Evolutionary conservation across 2,113 vertebrate genomes (phyloP).

Genomic region (Caranx melampygus): DNA sequence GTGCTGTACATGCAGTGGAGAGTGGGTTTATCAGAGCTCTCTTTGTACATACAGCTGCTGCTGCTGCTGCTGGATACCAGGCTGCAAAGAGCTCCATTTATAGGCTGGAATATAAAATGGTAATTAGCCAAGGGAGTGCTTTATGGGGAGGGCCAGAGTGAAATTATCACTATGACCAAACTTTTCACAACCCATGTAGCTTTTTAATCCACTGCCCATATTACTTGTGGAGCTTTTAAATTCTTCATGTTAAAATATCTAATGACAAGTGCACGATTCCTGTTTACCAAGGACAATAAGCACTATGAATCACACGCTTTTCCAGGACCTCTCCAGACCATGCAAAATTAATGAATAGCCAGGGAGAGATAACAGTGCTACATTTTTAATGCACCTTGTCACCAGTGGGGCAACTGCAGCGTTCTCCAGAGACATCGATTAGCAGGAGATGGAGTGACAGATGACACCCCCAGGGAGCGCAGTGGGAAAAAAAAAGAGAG

Average conservation of each 20-base stretch:
- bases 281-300: constrained; percentile 48
- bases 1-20: not conserved
- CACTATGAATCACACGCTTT: constrained; percentile 8
- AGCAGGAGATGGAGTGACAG: constrained; percentile 74
- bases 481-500: constrained; percentile 51
- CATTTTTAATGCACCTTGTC: constrained; percentile 76
- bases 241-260: constrained; percentile 31
- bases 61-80: not conserved
- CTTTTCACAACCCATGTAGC: not conserved
- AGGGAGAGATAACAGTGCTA: constrained; percentile 66
- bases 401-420: constrained; percentile 56
- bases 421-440: constrained; percentile 73
- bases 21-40: not conserved
- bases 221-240: constrained; percentile 11
- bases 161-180: not conserved
- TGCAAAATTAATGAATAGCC: constrained; percentile 72
- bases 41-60: not conserved
- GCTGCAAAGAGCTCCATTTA: not conserved
- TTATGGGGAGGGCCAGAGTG: not conserved
- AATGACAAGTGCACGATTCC: constrained; percentile 25
- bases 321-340: constrained; percentile 60
- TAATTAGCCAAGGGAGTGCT: not conserved
- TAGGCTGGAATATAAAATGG: not conserved
- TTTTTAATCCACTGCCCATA: constrained; percentile 1
- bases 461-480: constrained; percentile 66